A percentile compares a stretch with the other conserved stretches of the same genome.
These are phyloP conservation scores for Harpagus bidentatus DNA, from an alignment of 2,113 vertebrate genomes.

Conservation along the genomic window DNA sequence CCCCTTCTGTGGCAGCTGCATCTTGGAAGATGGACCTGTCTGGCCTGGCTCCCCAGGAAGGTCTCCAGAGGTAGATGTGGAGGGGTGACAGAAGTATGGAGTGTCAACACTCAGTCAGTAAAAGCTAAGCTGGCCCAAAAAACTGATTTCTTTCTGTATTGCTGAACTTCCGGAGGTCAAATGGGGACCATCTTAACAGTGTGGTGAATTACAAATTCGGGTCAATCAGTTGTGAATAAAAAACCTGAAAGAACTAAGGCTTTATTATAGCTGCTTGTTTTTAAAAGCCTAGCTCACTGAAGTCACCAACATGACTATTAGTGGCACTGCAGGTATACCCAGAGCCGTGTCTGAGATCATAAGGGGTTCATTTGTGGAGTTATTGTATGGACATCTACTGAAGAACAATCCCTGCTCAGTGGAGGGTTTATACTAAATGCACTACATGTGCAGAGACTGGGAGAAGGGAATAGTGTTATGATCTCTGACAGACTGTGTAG, in stretches of 20 bases:
- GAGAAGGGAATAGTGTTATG: background rate
- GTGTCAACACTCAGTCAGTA: fast-evolving
- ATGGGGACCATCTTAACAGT: background rate
- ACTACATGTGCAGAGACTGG: background rate
- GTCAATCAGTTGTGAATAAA: background rate
- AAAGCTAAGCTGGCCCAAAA: background rate
- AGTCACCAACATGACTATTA: background rate
- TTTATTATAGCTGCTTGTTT: background rate
- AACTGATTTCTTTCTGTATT: background rate
- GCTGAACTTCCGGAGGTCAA: background rate
- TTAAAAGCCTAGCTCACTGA: background rate
- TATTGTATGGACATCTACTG: background rate
- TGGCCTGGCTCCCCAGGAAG: background rate
- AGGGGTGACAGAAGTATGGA: background rate
- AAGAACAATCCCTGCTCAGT: background rate
- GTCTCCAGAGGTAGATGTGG: background rate
- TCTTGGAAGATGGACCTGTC: background rate
- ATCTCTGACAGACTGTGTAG: background rate
- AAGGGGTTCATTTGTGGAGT: too few species aligned
- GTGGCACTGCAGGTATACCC: background rate
- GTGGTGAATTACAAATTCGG: background rate
- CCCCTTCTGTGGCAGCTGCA: background rate
- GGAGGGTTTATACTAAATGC: background rate
- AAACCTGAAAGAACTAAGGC: background rate
- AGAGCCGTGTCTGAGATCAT: background rate